Evolutionary conservation across 2,797 vertebrate genomes (phyloP), one percentile per base, ranked within the genome.

Genomic region (Acrossocheilus fasciatus): DNA sequence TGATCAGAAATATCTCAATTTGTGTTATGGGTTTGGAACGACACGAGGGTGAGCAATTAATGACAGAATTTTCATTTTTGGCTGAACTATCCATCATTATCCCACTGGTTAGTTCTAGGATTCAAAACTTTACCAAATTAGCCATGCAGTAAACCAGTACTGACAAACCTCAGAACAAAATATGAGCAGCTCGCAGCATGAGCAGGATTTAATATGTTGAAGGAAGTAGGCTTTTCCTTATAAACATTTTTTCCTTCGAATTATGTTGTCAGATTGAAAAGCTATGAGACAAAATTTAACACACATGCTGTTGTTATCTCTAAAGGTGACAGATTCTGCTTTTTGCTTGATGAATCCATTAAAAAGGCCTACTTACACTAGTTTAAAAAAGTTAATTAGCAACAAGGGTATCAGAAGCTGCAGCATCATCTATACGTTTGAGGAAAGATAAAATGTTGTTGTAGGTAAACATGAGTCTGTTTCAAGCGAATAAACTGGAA

Each of bases 131-230:
- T 36, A 54, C 20, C 59, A 88, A 34, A 50, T n/a, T 39, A 45
- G 59, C 66, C 87, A 88, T 86, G 78, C 78, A 85, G 17, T 84
- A 84, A 81, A 82, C 83, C 34, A 73, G 52, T 66, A 90, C 83
- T 52, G 76, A 90, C 72, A 36, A 75, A 66, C 34, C 81, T 59
- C 57, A n/a, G 41, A 84, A 81, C 52, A 66, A 47, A 47, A 79
- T 43, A 54, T 8, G 20, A 86, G 54, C 43, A 70, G 43, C 54
- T 64, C 17, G 1, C 66, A 74, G 36, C 68, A 74, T 41, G 10
- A 36, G 43, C 18, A 52, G 52, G 52, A 80, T 52, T 52, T 17
- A 23, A 17, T 50, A 15, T 62, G 64, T 50, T 47, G 50, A 62
- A 79, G 76, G 39, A 30, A 87, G 50, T 20, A 11, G 34, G 17